These are phyloP conservation scores for Tethya wilhelma DNA, from an alignment of 37 sponge, comb jelly and placozoan genomes.

Conservation along the genomic window DNA sequence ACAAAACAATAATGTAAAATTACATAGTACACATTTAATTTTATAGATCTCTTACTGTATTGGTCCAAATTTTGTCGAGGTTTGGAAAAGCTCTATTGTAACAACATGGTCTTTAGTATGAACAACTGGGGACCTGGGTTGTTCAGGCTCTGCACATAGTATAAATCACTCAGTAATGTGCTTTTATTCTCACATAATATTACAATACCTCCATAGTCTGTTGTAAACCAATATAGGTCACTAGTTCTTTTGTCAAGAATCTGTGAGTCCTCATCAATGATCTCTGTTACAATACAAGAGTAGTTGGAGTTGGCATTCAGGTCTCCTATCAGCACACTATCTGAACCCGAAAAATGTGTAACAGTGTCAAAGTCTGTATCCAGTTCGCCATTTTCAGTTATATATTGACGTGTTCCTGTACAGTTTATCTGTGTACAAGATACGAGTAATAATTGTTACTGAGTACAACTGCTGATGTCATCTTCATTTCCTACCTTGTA, in stretches of 20 bases:
- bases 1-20: background rate
- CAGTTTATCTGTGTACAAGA: slow-evolving; percentile 27
- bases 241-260: background rate
- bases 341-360: background rate
- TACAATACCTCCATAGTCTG: slow-evolving; percentile 20
- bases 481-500: background rate
- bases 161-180: background rate
- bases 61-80: slow-evolving; percentile 29
- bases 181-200: background rate
- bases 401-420: slow-evolving; percentile 28
- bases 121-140: slow-evolving; percentile 15
- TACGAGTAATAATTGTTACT: background rate
- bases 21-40: background rate
- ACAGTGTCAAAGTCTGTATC: background rate
- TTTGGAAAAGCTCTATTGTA: background rate
- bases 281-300: slow-evolving; percentile 20
- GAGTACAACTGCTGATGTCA: background rate
- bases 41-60: background rate
- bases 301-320: slow-evolving; percentile 34
- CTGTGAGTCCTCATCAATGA: background rate
- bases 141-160: slow-evolving; percentile 12
- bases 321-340: background rate
- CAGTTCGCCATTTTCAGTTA: background rate
- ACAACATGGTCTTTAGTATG: background rate
- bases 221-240: slow-evolving; percentile 11